Conservation (phyloP, 2,797 vertebrate species). For the Cirrhinus molitorella region DNA sequence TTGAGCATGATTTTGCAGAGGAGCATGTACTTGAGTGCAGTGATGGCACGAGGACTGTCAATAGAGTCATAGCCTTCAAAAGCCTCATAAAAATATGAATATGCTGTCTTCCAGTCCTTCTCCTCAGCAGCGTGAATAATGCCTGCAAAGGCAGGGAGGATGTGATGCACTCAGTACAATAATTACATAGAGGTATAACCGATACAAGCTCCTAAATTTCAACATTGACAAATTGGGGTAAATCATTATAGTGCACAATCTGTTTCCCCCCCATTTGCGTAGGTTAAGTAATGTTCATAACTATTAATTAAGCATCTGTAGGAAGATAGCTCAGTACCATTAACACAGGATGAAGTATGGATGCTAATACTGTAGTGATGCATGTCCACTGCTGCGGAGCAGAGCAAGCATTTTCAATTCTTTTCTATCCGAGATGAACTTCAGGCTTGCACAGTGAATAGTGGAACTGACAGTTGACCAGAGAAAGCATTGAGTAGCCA, state of each 20-base stretch:
- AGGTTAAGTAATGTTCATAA: background rate
- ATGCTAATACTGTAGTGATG: background rate
- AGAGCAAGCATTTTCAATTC: background rate
- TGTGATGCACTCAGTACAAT: background rate
- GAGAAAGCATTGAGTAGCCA: background rate
- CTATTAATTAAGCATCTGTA: background rate
- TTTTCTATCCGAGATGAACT: too few species aligned
- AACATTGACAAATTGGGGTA: background rate
- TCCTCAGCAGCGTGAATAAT: conserved; percentile 98
- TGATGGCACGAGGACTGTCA: conserved; percentile 94
- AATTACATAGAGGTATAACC: too few species aligned
- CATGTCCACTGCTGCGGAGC: background rate
- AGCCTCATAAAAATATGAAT: conserved; percentile 97
- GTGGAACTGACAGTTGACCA: background rate
- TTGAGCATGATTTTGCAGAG: conserved; percentile 99
- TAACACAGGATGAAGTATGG: background rate
- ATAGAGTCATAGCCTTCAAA: conserved; percentile 97
- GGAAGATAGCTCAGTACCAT: background rate
- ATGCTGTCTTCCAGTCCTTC: conserved; percentile 98
- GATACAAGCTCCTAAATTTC: background rate
- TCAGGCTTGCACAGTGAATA: background rate
- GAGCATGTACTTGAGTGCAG: conserved; percentile 96
- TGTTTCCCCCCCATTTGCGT: background rate
- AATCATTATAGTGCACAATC: background rate
- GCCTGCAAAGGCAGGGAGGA: conserved; percentile 75